Percentiles rank a stretch among this genome's conserved stretches.
Conservation (phyloP, 2,888 invertebrate species). For the Iselma pallidipennis region DNA sequence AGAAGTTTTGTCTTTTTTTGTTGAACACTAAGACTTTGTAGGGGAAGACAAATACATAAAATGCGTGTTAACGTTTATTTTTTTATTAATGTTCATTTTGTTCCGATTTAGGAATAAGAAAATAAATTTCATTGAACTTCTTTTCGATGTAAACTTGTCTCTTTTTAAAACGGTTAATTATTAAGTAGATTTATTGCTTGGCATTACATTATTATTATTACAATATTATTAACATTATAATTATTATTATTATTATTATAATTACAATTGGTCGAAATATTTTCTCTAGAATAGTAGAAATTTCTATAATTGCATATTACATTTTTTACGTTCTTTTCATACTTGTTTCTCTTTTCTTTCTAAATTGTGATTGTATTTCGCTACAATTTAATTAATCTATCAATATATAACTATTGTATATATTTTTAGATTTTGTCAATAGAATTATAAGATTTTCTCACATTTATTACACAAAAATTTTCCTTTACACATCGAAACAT, state of each 20-base stretch:
- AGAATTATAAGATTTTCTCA: constrained; percentile 13
- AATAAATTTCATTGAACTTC: constrained; percentile 9
- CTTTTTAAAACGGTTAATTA: constrained; percentile 6
- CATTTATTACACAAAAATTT: constrained; percentile 27
- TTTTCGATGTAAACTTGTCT: constrained; percentile 20
- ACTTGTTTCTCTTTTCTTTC: constrained; percentile 19
- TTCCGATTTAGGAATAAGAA: constrained; percentile 8
- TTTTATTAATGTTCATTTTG: constrained; percentile 12
- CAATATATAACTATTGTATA: too few species aligned
- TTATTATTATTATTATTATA: neutral
- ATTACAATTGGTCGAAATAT: constrained; percentile 29
- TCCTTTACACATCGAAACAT: constrained; percentile 31
- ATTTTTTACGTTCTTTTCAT: constrained; percentile 2
- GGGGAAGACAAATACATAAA: constrained; percentile 25
- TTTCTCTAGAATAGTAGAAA: constrained; percentile 19
- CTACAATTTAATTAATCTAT: constrained; percentile 33
- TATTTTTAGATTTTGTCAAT: neutral
- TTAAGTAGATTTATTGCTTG: constrained; percentile 25
- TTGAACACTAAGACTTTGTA: constrained; percentile 21
- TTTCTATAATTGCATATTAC: constrained; percentile 30
- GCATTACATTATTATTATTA: constrained; percentile 14
- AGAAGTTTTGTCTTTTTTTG: constrained; percentile 7
- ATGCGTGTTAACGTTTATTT: constrained; percentile 2
- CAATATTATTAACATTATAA: neutral
- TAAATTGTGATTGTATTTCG: constrained; percentile 43